These are phyloP conservation scores for Phaetusa simplex DNA, from an alignment of 2,113 vertebrate species.

Conservation along the genomic window DNA sequence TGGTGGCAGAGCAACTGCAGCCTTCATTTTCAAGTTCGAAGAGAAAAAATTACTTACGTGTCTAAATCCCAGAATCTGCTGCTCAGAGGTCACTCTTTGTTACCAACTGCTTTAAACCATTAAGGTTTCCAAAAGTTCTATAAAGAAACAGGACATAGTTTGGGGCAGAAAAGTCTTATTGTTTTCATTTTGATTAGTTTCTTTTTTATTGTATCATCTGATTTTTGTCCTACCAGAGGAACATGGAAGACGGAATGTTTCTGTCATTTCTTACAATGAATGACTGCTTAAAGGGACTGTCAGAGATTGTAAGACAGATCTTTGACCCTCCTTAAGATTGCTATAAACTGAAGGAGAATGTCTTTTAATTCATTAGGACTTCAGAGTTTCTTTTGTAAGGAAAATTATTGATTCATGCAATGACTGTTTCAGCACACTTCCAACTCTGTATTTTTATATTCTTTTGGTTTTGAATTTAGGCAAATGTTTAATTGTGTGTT, in stretches of 20 bases:
- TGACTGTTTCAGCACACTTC: neutral
- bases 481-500: neutral
- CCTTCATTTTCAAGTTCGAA: neutral
- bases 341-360: neutral
- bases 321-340: neutral
- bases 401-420: neutral
- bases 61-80: neutral
- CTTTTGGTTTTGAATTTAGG: neutral
- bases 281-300: neutral
- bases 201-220: neutral
- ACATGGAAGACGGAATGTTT: neutral
- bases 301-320: neutral
- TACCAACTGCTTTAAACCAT: neutral
- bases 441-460: neutral
- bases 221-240: neutral
- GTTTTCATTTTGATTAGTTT: neutral
- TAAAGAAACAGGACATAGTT: neutral
- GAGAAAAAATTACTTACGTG: slow-evolving; percentile 12
- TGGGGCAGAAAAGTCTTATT: neutral
- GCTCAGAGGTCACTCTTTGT: neutral
- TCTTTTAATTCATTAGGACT: neutral
- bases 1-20: neutral
- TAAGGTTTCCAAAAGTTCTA: neutral
- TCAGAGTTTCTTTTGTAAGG: neutral
- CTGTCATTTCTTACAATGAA: neutral